Evolutionary conservation across 2,888 invertebrate species (phyloP), one percentile per base, ranked within the genome.

Genomic region (Tortrix viridana): DNA sequence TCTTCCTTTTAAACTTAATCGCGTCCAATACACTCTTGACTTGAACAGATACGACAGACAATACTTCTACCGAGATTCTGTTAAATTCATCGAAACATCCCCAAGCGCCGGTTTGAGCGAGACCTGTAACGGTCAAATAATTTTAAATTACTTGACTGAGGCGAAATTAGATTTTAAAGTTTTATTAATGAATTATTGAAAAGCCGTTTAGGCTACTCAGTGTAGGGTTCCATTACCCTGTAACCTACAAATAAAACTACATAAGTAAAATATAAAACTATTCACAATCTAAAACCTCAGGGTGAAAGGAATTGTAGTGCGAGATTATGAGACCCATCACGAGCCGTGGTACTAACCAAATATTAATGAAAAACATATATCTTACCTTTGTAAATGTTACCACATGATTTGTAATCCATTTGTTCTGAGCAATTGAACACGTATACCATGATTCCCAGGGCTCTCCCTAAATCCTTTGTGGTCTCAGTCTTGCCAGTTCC

Each of bases 1-100:
- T 94, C 65, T 93, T 87, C 83, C 96, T 97, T 75, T 96, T 96
- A 47, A 94, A 93, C 82, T 97, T 96, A 65, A 98, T 96, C 14
- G 98, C 98, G 82, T 98, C 98, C 66, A 96, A 93, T 22, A 97
- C 95, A 59, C 93, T 93, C 82, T 97, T 97, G 1, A 97, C 98
- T 91, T 98, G 98, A 0, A 98, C 98, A 0, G 98, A 97, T 0
- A 98, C 98, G 12, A 98, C 98, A 43, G 98, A 98, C 65, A 98
- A 85, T 64, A 98, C 98, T 88, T 98, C 98, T 0, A 98, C 96
- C 0, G 98, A 96, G 75, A 98, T 98, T 62, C 98, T 94, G 86
- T 98, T 98, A 85, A 98, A 98, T 85, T 98, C 98, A 81, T 98
- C 98, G 83, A 98, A 98, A 82, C 98, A 98, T 32, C 98, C 98